Evolutionary conservation across 2,113 vertebrate species (phyloP).

Genomic region (Rostratula benghalensis): DNA sequence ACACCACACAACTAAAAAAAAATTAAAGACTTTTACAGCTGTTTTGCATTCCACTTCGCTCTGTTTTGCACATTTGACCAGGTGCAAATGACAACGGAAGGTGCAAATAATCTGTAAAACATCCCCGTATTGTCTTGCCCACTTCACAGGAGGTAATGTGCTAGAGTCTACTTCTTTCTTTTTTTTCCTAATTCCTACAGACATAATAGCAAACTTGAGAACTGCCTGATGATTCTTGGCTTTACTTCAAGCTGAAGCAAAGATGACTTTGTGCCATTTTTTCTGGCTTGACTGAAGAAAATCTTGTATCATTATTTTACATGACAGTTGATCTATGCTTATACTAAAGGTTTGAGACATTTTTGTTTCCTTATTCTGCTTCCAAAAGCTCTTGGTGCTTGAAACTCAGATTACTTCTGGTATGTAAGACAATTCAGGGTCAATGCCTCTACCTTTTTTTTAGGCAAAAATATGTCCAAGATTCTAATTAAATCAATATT

Average conservation of each 20-base stretch:
- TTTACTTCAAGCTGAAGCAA: constrained; percentile 22
- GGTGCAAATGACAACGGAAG: neutral
- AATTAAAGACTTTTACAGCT: neutral
- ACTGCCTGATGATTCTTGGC: constrained; percentile 29
- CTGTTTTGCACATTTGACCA: neutral
- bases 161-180: neutral
- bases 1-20: neutral
- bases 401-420: neutral
- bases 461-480: neutral
- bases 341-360: constrained; percentile 41
- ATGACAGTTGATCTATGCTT: constrained; percentile 57
- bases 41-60: neutral
- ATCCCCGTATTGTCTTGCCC: neutral
- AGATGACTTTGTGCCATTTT: neutral
- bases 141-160: neutral
- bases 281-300: constrained; percentile 33
- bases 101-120: constrained; percentile 9
- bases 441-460: neutral
- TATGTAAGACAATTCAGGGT: constrained; percentile 46
- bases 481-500: constrained; percentile 44
- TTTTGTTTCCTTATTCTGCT: constrained; percentile 34
- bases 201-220: constrained; percentile 5
- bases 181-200: neutral
- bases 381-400: neutral
- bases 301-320: constrained; percentile 40